These are phyloP conservation scores for Ophraella communa DNA, from an alignment of 2,888 invertebrate species.

Conservation along the genomic window DNA sequence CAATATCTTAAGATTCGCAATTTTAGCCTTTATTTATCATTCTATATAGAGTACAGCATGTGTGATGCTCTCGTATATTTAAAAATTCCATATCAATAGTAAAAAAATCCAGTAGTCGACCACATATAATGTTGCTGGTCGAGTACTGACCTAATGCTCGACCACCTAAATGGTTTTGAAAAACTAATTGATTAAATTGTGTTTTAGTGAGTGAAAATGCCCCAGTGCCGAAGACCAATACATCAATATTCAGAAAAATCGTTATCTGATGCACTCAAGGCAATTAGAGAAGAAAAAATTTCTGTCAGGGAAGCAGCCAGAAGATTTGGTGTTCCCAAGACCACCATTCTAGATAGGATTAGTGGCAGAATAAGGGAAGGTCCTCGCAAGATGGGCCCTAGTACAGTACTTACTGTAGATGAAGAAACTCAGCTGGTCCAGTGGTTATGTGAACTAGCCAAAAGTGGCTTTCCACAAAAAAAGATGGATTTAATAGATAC, in stretches of 20 bases:
- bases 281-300: no score
- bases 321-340: not conserved
- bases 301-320: not conserved
- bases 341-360: not conserved
- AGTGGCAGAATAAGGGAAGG: not conserved
- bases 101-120: constrained; percentile 18
- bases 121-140: constrained; percentile 1
- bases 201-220: constrained; percentile 29
- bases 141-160: not conserved
- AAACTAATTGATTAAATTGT: not conserved
- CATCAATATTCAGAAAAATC: not conserved
- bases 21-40: not conserved
- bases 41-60: not conserved
- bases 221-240: not conserved
- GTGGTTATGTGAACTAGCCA: no score
- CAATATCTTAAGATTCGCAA: no score
- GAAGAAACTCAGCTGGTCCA: no score
- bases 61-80: not conserved
- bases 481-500: no score
- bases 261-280: no score
- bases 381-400: not conserved
- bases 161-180: not conserved
- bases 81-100: not conserved
- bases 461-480: no score
- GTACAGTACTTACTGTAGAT: not conserved